These are phyloP conservation scores for Incurvaria masculella DNA, from an alignment of 2,888 invertebrate genomes.

Conservation along the genomic window DNA sequence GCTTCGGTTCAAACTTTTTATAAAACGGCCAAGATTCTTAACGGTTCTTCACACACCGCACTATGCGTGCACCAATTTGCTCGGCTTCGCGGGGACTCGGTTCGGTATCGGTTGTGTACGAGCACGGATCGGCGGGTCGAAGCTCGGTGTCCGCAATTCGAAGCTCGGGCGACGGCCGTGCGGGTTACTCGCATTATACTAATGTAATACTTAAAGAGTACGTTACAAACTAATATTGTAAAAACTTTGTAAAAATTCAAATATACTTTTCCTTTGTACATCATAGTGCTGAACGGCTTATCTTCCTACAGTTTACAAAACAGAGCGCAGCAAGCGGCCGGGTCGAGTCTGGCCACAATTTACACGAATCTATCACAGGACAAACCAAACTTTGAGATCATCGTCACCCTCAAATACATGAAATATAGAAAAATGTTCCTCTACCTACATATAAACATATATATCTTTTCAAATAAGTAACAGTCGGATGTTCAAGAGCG, in stretches of 20 bases:
- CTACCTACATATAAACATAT: constrained; percentile 28
- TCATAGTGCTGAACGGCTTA: constrained; percentile 32
- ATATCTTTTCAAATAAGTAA: constrained; percentile 47
- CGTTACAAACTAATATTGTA: constrained; percentile 50
- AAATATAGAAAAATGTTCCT: neutral
- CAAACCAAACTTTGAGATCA: neutral
- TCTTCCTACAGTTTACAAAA: neutral
- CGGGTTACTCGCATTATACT: neutral
- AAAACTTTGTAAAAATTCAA: constrained; percentile 56
- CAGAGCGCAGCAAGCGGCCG: neutral
- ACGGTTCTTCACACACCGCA: neutral
- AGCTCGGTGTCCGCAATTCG: too few relatives aligned
- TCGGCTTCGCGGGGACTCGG: neutral
- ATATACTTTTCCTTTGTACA: constrained; percentile 52
- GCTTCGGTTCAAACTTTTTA: too few relatives aligned
- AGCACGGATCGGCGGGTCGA: neutral
- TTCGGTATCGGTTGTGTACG: neutral
- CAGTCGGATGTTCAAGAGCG: constrained; percentile 30
- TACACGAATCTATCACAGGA: neutral
- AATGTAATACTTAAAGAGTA: constrained; percentile 31
- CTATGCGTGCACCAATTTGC: neutral
- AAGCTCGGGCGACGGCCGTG: neutral
- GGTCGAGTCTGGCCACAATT: neutral
- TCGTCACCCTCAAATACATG: neutral
- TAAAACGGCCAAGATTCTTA: too few relatives aligned